Percentiles rank a stretch among this genome's conserved stretches.
Conservation (phyloP, 2,113 vertebrate genomes). For the Notarius lentiginosus region DNA sequence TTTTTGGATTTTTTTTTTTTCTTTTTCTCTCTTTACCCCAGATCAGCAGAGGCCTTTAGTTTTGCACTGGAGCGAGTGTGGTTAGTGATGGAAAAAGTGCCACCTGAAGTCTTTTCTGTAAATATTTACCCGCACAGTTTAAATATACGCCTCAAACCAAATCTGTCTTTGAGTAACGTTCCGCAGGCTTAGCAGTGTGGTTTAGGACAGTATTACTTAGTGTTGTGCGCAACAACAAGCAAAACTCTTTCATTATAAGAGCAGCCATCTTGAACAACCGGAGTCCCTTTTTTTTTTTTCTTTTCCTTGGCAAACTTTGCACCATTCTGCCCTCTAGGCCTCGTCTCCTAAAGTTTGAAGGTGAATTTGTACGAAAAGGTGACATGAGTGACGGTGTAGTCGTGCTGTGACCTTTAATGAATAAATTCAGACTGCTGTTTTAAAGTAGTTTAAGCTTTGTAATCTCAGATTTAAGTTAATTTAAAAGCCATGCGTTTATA, state of each 20-base stretch:
- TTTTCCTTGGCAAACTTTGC: background rate
- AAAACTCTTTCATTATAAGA: background rate
- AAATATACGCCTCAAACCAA: background rate
- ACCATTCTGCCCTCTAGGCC: background rate
- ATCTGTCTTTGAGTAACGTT: background rate
- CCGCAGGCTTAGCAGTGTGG: background rate
- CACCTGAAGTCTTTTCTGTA: background rate
- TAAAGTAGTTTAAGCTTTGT: background rate
- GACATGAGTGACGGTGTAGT: background rate
- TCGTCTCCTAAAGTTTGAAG: background rate
- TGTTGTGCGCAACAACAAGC: background rate
- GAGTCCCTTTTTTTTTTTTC: background rate
- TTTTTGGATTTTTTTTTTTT: background rate
- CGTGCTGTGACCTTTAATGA: background rate
- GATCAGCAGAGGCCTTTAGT: background rate
- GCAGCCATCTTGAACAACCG: background rate
- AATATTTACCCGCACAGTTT: background rate
- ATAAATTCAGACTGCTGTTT: background rate
- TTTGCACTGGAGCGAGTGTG: background rate
- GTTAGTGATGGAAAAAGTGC: background rate
- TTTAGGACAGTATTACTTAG: background rate
- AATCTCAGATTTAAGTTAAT: too few species aligned
- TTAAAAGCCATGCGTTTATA: background rate
- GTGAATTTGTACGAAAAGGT: background rate
- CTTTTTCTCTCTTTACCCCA: too few species aligned